Base-by-base conservation (phyloP, 92 coral and sea anemone species). In the Anthopleura xanthogrammica region DNA sequence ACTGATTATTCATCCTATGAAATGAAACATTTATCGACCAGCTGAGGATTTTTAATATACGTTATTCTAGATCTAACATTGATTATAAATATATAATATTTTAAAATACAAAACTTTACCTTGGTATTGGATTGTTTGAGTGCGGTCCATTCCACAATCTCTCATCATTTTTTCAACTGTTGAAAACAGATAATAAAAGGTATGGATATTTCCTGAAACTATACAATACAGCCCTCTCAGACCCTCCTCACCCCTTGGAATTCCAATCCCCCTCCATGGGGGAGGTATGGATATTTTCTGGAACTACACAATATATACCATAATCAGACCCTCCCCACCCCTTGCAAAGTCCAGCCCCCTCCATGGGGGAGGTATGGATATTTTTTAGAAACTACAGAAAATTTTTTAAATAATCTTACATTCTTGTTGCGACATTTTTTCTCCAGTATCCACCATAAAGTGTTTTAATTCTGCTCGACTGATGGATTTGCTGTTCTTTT, bases 401-500 rank as follows among this genome's bases (percentile, higher is more conserved):
- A 52, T 50, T 11, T 55, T 20, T 2, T 7, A 20, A 77, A 16
- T 41, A 16, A 12, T 77, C 88, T 86, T 80, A 95, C 98, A 94
- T 88, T 95, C 98, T 74, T 81, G 86, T 72, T 79, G 76, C 2
- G 91, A 81, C 85, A 95, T 89, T 55, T 82, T 77, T 74, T 95
- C 98, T 24, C 98, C 98, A 13, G 98, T 91, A 24, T 84, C 90
- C 5, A 88, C 89, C 91, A 95, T 91, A 43, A 84, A 85, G 83
- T 93, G 95, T 78, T 90, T 90, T 22, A 95, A 82, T 60, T 95
- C 93, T 60, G 84, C 92, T 76, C 93, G 88, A n/a, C 90, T 91
- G 40, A 95, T 91, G 9, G 78, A 80, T 43, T 94, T 97, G 68
- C 86, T 88, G 70, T 88, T 94, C 40, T 79, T 79, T 83, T 78